Percentiles rank a stretch among this genome's conserved stretches.
phyloP scores from a whole-genome alignment of 2,888 invertebrate genomes.

The Orchesella flavescens region DNA sequence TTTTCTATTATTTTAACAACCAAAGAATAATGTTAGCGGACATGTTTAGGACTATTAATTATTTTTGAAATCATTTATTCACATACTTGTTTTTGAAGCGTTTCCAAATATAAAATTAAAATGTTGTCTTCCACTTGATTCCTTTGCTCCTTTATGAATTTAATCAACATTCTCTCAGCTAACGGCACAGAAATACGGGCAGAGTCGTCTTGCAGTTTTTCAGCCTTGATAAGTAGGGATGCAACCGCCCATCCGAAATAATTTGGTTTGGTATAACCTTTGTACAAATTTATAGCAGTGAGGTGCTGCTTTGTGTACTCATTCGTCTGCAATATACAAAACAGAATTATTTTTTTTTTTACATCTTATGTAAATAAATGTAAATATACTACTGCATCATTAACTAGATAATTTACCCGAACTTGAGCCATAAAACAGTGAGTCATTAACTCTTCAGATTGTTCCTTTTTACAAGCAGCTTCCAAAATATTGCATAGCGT shows the following conservation, averaged over 20 bases:
- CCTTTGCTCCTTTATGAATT: conserved; percentile 89
- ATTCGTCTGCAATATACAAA: conserved; percentile 76
- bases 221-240: conserved; percentile 82
- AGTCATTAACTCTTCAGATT: conserved; percentile 92
- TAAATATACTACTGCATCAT: too few relatives aligned
- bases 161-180: conserved; percentile 95
- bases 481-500: conserved; percentile 93
- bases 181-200: conserved; percentile 80
- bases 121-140: conserved; percentile 93
- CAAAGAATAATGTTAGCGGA: neutral
- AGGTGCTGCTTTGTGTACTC: conserved; percentile 93
- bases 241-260: conserved; percentile 99
- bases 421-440: conserved; percentile 98
- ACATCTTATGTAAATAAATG: too few relatives aligned
- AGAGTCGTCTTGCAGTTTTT: conserved; percentile 4
- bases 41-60: neutral
- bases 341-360: too few relatives aligned
- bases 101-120: conserved; percentile 90
- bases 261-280: conserved; percentile 92
- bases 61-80: neutral
- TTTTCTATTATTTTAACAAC: conserved; percentile 1
- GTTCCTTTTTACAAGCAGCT: conserved; percentile 87
- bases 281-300: conserved; percentile 91
- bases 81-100: conserved; percentile 79
- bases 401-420: conserved; percentile 75